Base-by-base conservation (phyloP, 2,797 vertebrate genomes). In the Cyclura pinguis region DNA sequence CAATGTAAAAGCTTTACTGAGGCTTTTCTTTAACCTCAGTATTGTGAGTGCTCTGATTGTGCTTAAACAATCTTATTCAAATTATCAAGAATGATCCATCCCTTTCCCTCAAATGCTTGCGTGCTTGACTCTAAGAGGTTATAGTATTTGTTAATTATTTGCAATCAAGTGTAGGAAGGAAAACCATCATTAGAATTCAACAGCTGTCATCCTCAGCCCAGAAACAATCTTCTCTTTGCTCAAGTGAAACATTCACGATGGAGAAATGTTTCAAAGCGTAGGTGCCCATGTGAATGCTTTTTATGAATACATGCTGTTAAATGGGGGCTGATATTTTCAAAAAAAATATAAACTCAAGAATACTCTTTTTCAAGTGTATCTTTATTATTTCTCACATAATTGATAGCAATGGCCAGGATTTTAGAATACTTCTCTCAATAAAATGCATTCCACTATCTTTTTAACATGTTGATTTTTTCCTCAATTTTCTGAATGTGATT, bases 151-250 rank as follows among this genome's bases (percentile, higher is more conserved):
- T 92, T 94, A 96, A 96, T 96, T 96, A 96, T 95, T 86, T 93
- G 80, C 95, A 97, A 96, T 97, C 93, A 96, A 96, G 96, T 94
- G 93, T 94, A 88, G 91, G 92, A 95, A 50, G 42, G n/a, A 86
- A 88, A 96, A 89, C 62, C 1, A 82, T 96, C 91, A 96, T 95
- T 95, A 95, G 76, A 67, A 94, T 96, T 96, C 93, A 94, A 27
- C 74, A 91, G 81, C 86, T 95, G 92, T 95, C 95, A 93, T 88
- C 55, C 74, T 96, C 85, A 93, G 6, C 29, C 18, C 85, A 84
- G 86, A 93, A 86, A 93, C 77, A 90, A 94, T 94, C 91, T 83
- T 93, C 78, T 94, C 91, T 95, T 72, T 91, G 88, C 72, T 80
- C 90, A 91, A 92, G 64, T 91, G 84, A 94, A 96, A 93, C 81